These are phyloP conservation scores for Brachyptera putata DNA, from an alignment of 2,888 invertebrate genomes.

Conservation along the genomic window DNA sequence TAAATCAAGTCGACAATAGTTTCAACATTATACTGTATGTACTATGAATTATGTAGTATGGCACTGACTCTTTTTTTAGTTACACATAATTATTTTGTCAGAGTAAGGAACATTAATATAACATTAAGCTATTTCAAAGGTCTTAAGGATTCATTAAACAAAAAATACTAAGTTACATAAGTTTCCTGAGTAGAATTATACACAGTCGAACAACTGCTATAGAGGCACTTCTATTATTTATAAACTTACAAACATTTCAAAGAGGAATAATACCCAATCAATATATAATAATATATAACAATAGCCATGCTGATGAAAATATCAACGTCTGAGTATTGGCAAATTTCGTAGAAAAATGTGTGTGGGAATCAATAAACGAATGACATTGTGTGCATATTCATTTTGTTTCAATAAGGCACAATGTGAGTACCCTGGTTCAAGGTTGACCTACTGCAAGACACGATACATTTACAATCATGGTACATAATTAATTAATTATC, in stretches of 20 bases:
- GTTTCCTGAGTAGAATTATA: conserved; percentile 20
- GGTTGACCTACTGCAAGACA: not conserved
- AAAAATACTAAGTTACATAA: conserved; percentile 13
- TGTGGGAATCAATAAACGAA: too few relatives aligned
- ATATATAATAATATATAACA: not conserved
- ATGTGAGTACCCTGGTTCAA: conserved; percentile 6
- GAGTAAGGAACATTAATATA: conserved; percentile 13
- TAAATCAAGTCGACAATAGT: too few relatives aligned
- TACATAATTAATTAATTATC: too few relatives aligned
- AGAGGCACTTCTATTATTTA: not conserved
- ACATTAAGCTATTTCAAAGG: conserved; percentile 3
- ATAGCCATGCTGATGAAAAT: not conserved
- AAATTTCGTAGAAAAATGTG: not conserved
- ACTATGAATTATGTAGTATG: not conserved
- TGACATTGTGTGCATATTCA: not conserved
- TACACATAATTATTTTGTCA: not conserved
- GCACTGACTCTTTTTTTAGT: conserved; percentile 1
- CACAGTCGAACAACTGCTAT: not conserved
- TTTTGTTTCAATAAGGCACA: not conserved
- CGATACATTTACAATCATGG: too few relatives aligned
- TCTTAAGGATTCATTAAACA: not conserved
- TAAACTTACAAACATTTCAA: too few relatives aligned
- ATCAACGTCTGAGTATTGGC: not conserved
- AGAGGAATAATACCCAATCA: not conserved
- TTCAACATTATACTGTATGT: too few relatives aligned